phyloP scores from a whole-genome alignment of 1,140 invertebrate species.

The Drosophila busckii region DNA sequence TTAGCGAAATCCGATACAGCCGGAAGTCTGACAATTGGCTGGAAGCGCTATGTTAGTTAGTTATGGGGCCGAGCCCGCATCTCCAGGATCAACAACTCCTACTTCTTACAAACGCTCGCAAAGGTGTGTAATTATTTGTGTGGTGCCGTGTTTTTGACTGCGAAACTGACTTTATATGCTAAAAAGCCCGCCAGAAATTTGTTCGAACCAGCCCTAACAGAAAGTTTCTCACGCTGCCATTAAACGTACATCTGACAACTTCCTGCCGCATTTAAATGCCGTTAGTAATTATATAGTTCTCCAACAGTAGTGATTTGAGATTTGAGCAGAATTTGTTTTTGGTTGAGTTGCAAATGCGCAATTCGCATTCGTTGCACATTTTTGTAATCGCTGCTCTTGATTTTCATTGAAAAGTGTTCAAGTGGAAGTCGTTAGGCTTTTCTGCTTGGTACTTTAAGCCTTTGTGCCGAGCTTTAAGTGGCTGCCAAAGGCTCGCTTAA shows the following conservation, averaged over 20 bases:
- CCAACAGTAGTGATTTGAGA: no score
- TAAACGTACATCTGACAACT: constrained; percentile 43
- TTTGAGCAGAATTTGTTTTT: no score
- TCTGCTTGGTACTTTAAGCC: constrained; percentile 33
- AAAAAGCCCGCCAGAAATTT: constrained; percentile 64
- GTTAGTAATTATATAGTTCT: constrained; percentile 43
- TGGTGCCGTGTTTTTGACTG: constrained; percentile 58
- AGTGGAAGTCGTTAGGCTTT: constrained; percentile 72
- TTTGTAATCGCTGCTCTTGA: constrained; percentile 27
- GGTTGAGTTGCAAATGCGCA: constrained; percentile 65
- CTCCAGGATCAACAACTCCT: constrained; percentile 6
- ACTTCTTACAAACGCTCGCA: constrained; percentile 2
- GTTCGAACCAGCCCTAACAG: constrained; percentile 12
- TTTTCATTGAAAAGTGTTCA: constrained; percentile 74
- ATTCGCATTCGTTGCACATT: constrained; percentile 64
- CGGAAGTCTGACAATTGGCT: constrained; percentile 71
- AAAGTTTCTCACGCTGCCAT: constrained; percentile 57
- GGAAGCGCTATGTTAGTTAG: constrained; percentile 28
- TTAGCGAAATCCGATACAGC: constrained; percentile 57
- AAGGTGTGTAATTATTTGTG: constrained; percentile 64
- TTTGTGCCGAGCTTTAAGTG: constrained; percentile 28
- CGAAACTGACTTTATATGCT: constrained; percentile 18
- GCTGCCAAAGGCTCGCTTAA: no score
- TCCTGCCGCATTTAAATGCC: constrained; percentile 39
- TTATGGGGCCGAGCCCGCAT: constrained; percentile 23